Evolutionary conservation across 1,140 invertebrate genomes (phyloP), one percentile per base, ranked within the genome.

Genomic region (Neuroterus valhalla): DNA sequence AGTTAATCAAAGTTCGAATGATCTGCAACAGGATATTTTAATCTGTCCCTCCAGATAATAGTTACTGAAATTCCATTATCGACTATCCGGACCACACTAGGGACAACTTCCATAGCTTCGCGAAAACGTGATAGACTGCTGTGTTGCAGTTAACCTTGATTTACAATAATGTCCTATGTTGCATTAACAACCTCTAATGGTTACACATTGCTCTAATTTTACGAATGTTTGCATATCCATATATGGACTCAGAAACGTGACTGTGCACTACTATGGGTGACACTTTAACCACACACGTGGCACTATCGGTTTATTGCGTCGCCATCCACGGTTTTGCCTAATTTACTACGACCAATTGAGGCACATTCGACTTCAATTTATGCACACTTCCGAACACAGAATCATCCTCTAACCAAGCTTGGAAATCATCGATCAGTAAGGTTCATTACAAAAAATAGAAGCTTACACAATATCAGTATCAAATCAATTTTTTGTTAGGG

Each of bases 151-250:
- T 86, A 86, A 86, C 84, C 77, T 81, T 86, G 85, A 86, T 86
- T 86, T 86, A 86, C 85, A 85, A 83, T 86, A 84, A 86, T 85
- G 84, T 81, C 66, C 77, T 76, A 69, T 85, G 82, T 79, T 80
- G 82, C 83, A 83, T 85, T 86, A 86, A 85, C 84, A 85, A 82
- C 83, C 81, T 78, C 74, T 86, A 86, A 86, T 85, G 85, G 80
- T 84, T 86, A 85, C 73, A 81, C 79, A 86, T 85, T 82, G 77
- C 83, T 68, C 75, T 76, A 84, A 85, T 84, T 83, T 80, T 84
- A 81, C 80, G 73, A 66, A 67, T 80, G 76, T 78, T 81, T 76
- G 75, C 26, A 62, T 48, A 55, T 26, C 69, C 66, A 43, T 74
- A 68, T 68, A 68, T 46, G 50, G 17, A 52, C 23, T 5, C 55